Evolutionary conservation across 2,113 vertebrate genomes (phyloP).

Genomic region (Sula dactylatra): DNA sequence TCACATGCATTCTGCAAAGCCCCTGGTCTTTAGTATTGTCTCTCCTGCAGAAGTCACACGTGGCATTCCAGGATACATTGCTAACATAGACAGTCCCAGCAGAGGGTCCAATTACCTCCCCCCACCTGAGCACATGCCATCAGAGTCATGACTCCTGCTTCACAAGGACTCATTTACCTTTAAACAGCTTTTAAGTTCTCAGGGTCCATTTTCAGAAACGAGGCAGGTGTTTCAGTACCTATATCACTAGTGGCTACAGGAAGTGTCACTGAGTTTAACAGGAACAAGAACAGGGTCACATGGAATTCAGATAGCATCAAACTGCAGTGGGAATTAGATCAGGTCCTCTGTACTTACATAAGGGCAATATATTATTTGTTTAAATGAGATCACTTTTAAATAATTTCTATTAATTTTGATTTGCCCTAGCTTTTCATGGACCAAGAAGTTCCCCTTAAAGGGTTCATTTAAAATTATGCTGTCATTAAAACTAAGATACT

Average conservation of each 20-base stretch:
- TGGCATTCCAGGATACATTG: not conserved
- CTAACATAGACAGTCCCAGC: not conserved
- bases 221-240: not conserved
- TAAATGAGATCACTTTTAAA: not conserved
- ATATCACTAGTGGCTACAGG: not conserved
- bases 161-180: not conserved
- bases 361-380: not conserved
- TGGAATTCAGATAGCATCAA: not conserved
- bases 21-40: not conserved
- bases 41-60: not conserved
- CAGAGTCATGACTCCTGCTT: constrained; percentile 3
- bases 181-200: not conserved
- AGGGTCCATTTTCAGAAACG: not conserved
- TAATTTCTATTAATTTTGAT: not conserved
- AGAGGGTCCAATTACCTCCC: not conserved
- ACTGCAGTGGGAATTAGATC: not conserved
- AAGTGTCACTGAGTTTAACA: not conserved
- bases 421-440: not conserved
- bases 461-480: not conserved
- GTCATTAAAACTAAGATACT: not conserved
- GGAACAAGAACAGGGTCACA: not conserved
- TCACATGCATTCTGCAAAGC: not conserved
- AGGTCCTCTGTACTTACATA: not conserved
- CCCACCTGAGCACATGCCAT: not conserved
- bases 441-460: not conserved